A percentile compares a stretch with the other conserved stretches of the same genome.
These are phyloP conservation scores for Apis cerana DNA, from an alignment of 1,140 invertebrate genomes.

Conservation along the genomic window DNA sequence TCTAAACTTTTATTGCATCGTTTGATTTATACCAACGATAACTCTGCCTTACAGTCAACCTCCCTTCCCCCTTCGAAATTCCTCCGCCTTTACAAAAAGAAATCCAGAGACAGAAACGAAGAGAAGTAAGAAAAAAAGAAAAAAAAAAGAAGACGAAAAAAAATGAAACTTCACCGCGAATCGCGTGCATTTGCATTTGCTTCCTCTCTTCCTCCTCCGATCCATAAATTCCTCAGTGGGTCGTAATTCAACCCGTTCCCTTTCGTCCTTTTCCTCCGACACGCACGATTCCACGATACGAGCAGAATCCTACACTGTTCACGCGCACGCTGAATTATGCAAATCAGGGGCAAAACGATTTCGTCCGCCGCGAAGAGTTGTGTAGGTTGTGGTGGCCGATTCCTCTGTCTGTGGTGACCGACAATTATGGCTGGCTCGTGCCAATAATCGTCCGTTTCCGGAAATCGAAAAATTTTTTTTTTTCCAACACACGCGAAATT, in stretches of 20 bases:
- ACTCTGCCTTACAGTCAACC: conserved; percentile 18
- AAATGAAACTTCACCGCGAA: conserved; percentile 3
- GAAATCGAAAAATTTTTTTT: conserved; percentile 51
- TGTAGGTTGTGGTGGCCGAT: not conserved
- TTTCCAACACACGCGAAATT: conserved; percentile 40
- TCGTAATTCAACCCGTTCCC: conserved; percentile 21
- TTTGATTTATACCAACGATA: conserved; percentile 43
- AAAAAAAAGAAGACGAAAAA: not conserved
- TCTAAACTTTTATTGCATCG: conserved; percentile 26
- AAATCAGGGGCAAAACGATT: conserved; percentile 58
- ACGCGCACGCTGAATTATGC: conserved; percentile 49
- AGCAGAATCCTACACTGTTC: not conserved
- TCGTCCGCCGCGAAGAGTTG: conserved; percentile 5
- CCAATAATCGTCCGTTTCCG: conserved; percentile 11
- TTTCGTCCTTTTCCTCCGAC: not conserved
- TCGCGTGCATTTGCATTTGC: conserved; percentile 19
- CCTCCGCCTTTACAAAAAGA: not conserved
- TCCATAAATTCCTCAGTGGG: conserved; percentile 32
- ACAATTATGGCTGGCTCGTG: conserved; percentile 8
- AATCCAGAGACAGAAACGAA: not conserved
- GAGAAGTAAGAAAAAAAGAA: not conserved
- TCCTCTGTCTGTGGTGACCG: conserved; percentile 16
- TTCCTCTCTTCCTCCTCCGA: not conserved
- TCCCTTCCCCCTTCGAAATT: not conserved
- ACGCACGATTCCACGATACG: not conserved